Conservation (phyloP, 2,113 vertebrate genomes). For the Chitala chitala region DNA sequence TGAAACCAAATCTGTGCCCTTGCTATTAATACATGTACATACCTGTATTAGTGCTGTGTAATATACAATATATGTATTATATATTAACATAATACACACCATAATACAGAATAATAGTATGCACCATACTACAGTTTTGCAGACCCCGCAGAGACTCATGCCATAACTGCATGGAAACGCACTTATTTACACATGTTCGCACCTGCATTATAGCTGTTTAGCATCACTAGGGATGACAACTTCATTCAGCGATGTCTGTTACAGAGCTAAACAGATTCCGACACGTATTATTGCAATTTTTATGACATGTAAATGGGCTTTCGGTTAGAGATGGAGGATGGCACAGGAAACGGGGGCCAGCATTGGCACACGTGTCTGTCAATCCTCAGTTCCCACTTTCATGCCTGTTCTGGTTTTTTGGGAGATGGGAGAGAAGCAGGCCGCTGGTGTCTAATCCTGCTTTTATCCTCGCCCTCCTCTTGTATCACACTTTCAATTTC, state of each 20-base stretch:
- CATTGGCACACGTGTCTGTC: constrained; percentile 60
- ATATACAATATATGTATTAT: too few relatives aligned
- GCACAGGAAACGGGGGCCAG: constrained; percentile 50
- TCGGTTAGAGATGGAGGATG: constrained; percentile 65
- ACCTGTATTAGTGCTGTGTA: too few relatives aligned
- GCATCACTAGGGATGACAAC: constrained; percentile 24
- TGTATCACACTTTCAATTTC: constrained; percentile 76
- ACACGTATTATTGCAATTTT: constrained; percentile 61
- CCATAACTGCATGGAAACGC: background rate
- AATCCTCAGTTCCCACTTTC: constrained; percentile 66
- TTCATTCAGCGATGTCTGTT: background rate
- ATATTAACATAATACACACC: too few relatives aligned
- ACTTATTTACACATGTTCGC: background rate
- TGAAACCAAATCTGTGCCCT: too few relatives aligned
- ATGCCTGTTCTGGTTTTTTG: constrained; percentile 68
- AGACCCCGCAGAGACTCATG: too few relatives aligned
- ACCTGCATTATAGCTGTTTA: constrained; percentile 10
- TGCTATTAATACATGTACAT: too few relatives aligned
- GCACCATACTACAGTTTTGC: too few relatives aligned
- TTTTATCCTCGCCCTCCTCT: constrained; percentile 67
- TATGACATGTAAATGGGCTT: constrained; percentile 70
- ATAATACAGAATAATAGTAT: too few relatives aligned
- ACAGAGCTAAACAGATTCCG: constrained; percentile 55
- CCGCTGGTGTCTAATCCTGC: constrained; percentile 73
- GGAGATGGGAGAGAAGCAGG: constrained; percentile 75